These are phyloP conservation scores for Sebastes matsubarae DNA, from an alignment of 2,797 vertebrate genomes.

Conservation along the genomic window DNA sequence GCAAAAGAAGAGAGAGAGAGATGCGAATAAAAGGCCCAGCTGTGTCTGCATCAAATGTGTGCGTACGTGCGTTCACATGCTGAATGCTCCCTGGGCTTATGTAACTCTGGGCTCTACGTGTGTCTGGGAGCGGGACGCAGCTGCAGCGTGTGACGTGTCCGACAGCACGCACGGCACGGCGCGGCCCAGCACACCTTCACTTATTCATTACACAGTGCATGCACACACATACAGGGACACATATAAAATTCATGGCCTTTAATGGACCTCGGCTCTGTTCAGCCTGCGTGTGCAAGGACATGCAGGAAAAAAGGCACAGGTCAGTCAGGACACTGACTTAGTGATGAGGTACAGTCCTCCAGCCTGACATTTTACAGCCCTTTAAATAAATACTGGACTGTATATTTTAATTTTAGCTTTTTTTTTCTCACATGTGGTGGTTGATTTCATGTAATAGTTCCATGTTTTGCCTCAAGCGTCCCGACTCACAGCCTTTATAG, in stretches of 20 bases:
- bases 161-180: slow-evolving; percentile 12
- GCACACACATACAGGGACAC: slow-evolving; percentile 26
- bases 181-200: slow-evolving; percentile 47
- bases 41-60: slow-evolving; percentile 30
- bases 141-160: slow-evolving; percentile 49
- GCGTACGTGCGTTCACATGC: slow-evolving; percentile 14
- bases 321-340: slow-evolving; percentile 3
- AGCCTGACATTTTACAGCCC: neutral
- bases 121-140: slow-evolving; percentile 44
- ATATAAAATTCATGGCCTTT: slow-evolving; percentile 60
- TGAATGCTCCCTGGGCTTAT: slow-evolving; percentile 44
- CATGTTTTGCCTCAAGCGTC: neutral
- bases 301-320: slow-evolving; percentile 17
- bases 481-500: neutral
- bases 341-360: neutral
- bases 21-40: slow-evolving; percentile 39
- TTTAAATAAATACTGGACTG: neutral
- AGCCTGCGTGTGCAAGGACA: slow-evolving; percentile 4
- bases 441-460: neutral
- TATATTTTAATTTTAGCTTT: neutral
- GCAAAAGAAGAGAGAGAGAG: neutral
- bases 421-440: neutral
- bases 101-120: slow-evolving; percentile 42
- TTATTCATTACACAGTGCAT: slow-evolving; percentile 56
- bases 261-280: slow-evolving; percentile 44